A percentile compares a stretch with the other conserved stretches of the same genome.
Conservation (phyloP, 37 sponge, comb jelly and placozoan species). For the Diacarnus erythraeanus region DNA sequence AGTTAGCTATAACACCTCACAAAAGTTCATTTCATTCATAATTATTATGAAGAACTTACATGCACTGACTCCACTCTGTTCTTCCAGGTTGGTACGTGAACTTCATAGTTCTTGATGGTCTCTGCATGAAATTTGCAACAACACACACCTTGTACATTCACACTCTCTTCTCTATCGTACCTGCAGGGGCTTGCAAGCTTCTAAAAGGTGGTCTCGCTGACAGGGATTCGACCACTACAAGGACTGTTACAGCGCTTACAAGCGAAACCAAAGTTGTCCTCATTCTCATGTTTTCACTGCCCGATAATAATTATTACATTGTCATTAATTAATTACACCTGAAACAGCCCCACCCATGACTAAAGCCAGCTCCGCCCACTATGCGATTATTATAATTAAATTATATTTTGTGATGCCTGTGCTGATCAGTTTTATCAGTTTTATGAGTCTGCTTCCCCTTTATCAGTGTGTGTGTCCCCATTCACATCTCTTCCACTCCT, state of each 20-base stretch:
- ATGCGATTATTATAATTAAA: too few species aligned
- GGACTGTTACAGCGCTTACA: too few species aligned
- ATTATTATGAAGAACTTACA: background rate
- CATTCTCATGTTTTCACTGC: background rate
- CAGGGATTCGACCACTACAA: background rate
- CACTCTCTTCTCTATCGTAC: background rate
- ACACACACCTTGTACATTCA: background rate
- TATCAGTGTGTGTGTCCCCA: background rate
- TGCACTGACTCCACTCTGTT: background rate
- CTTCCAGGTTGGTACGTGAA: background rate
- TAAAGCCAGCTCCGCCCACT: too few species aligned
- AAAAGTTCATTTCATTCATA: too few species aligned
- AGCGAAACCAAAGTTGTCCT: too few species aligned
- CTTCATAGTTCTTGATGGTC: background rate
- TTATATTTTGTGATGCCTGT: too few species aligned
- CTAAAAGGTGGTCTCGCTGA: background rate
- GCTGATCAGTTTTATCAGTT: too few species aligned
- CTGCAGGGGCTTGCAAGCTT: conserved; percentile 5
- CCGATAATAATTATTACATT: too few species aligned
- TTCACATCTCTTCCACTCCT: background rate
- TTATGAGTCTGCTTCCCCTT: too few species aligned
- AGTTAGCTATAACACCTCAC: too few species aligned
- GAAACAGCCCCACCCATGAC: too few species aligned
- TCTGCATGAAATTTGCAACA: background rate
- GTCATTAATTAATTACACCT: too few species aligned